A percentile compares a stretch with the other conserved stretches of the same genome.
phyloP scores from a whole-genome alignment of 2,113 vertebrate species.

The Hypocryptadius cinnamomeus region DNA sequence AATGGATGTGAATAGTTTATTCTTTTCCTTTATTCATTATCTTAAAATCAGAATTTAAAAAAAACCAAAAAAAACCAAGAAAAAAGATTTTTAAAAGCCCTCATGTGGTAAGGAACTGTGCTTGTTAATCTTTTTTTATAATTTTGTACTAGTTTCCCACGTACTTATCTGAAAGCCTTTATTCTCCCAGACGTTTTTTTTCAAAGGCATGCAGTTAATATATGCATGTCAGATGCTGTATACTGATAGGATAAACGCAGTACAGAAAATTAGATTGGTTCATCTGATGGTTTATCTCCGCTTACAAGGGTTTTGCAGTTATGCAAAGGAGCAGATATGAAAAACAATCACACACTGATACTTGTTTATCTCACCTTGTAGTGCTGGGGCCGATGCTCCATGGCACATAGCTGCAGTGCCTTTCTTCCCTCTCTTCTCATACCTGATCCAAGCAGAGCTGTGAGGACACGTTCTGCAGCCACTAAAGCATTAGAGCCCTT shows the following conservation, averaged over 20 bases:
- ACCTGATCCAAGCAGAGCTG: neutral
- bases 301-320: neutral
- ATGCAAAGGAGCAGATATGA: neutral
- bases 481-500: neutral
- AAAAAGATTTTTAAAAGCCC: neutral
- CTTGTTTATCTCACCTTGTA: neutral
- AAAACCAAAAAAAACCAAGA: neutral
- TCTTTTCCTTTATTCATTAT: neutral
- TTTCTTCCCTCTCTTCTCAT: neutral
- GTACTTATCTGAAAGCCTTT: neutral
- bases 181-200: neutral
- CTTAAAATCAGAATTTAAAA: neutral
- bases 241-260: neutral
- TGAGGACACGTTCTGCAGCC: neutral
- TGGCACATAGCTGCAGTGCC: neutral
- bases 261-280: neutral
- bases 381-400: neutral
- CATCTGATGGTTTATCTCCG: neutral
- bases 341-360: neutral
- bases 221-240: neutral
- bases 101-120: neutral
- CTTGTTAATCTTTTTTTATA: neutral
- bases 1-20: neutral
- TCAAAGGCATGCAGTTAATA: neutral
- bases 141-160: neutral